Evolutionary conservation across 2,888 invertebrate species (phyloP).

Genomic region (Dasypogon diadema): DNA sequence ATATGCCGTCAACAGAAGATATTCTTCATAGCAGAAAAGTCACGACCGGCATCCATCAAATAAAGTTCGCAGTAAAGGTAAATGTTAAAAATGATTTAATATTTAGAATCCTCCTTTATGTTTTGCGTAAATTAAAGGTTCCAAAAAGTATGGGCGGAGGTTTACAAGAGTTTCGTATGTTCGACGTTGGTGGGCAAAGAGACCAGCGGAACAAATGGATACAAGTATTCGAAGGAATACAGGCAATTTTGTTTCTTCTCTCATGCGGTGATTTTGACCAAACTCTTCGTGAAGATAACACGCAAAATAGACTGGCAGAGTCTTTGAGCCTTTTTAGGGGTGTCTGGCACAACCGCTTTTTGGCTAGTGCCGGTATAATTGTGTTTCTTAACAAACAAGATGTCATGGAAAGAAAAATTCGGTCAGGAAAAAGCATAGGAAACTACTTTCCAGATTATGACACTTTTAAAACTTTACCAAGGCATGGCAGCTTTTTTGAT

Average conservation of each 20-base stretch:
- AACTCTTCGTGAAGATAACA: conserved; percentile 77
- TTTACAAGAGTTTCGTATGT: conserved; percentile 81
- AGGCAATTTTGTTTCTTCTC: conserved; percentile 84
- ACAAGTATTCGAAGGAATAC: conserved; percentile 85
- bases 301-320: conserved; percentile 79
- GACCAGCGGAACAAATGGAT: conserved; percentile 89
- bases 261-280: conserved; percentile 86
- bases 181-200: conserved; percentile 86
- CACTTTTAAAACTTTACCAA: conserved; percentile 69
- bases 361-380: conserved; percentile 80
- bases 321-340: conserved; percentile 79
- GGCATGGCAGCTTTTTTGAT: conserved; percentile 70
- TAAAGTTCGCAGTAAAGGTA: conserved; percentile 78
- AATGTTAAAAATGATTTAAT: background rate
- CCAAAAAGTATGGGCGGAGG: conserved; percentile 79
- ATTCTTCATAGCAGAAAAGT: conserved; percentile 81
- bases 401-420: conserved; percentile 77
- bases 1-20: conserved; percentile 81
- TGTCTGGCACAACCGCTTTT: conserved; percentile 80
- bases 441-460: conserved; percentile 77
- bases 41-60: conserved; percentile 80
- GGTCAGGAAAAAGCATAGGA: conserved; percentile 74
- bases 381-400: conserved; percentile 89
- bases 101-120: background rate
- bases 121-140: conserved; percentile 65